Percentiles rank a stretch among this genome's conserved stretches.
phyloP scores from a whole-genome alignment of 2,888 invertebrate genomes.

The Melanostoma scalare region DNA sequence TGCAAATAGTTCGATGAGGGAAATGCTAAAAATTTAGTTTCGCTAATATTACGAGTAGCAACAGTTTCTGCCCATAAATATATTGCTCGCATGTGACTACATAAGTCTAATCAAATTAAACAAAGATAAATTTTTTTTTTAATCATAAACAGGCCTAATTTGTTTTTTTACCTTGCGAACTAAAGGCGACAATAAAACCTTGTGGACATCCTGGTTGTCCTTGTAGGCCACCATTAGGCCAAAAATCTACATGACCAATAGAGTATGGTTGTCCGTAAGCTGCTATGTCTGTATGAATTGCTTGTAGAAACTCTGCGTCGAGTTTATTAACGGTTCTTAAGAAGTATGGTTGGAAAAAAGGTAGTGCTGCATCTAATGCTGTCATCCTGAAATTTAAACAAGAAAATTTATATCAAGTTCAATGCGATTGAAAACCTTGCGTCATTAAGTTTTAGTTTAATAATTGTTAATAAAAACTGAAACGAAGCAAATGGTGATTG shows the following conservation, averaged over 20 bases:
- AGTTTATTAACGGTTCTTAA: constrained; percentile 25
- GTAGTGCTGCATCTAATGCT: constrained; percentile 56
- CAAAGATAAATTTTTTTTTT: not conserved
- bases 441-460: too few species aligned
- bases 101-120: constrained; percentile 35
- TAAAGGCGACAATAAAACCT: constrained; percentile 40
- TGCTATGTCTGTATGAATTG: constrained; percentile 60
- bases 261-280: constrained; percentile 48
- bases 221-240: constrained; percentile 62
- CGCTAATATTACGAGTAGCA: constrained; percentile 1
- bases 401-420: too few species aligned
- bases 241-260: constrained; percentile 58
- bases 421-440: too few species aligned
- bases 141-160: not conserved
- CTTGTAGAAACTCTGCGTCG: constrained; percentile 54
- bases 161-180: constrained; percentile 38
- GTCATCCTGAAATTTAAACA: constrained; percentile 40
- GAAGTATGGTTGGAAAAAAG: constrained; percentile 26
- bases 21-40: constrained; percentile 39
- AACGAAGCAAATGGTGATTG: too few species aligned
- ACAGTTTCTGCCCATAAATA: constrained; percentile 67
- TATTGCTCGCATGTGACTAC: constrained; percentile 62
- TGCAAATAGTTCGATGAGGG: constrained; percentile 23
- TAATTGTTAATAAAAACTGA: too few species aligned
- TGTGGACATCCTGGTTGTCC: constrained; percentile 63